Evolutionary conservation across 1,140 invertebrate species (phyloP), one percentile per base, ranked within the genome.

Genomic region (Colletes latitarsis): DNA sequence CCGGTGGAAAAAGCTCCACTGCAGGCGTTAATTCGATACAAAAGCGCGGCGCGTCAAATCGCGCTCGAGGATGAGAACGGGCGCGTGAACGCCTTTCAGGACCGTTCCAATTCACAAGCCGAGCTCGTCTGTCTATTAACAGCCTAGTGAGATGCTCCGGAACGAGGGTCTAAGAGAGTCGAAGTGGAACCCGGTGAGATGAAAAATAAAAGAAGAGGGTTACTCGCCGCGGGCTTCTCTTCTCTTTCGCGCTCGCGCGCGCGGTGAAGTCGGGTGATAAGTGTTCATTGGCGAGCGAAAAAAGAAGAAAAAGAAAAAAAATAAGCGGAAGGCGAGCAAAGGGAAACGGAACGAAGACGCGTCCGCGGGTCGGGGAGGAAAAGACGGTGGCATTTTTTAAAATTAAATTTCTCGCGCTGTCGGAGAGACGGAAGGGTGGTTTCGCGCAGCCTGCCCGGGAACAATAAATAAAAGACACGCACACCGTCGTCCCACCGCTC

Each of bases 391-490:
- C 46, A 69, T 73, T 82, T 84, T 72, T 75, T 39, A 52, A 83
- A 89, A 89, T 87, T 73, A 84, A 86, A 88, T 87, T 87, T 82
- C 83, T 62, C 71, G 41, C 71, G 14, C 49, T 55, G 63, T 30
- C 10, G 75, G 76, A 76, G 75, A 73, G 69, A 79, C 64, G 71
- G 66, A 70, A 80, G 69, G 70, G 62, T 82, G 81, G 74, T 67
- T 75, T 77, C 82, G 39, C 80, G 19, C 69, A n/a, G 68, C 19
- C 8, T 55, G 58, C 15, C 30, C 64, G 19, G 71, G 71, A 82
- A 81, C 87, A 75, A 90, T 90, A 90, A 90, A 90, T 88, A 90
- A 88, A 83, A 89, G 69, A 81, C 63, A 68, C 57, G 39, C 49
- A n/a, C 46, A 19, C n/a, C 9, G 8, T 12, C 53, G 14, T 15